These are phyloP conservation scores for Cabera pusaria DNA, from an alignment of 2,888 invertebrate genomes.

Conservation along the genomic window DNA sequence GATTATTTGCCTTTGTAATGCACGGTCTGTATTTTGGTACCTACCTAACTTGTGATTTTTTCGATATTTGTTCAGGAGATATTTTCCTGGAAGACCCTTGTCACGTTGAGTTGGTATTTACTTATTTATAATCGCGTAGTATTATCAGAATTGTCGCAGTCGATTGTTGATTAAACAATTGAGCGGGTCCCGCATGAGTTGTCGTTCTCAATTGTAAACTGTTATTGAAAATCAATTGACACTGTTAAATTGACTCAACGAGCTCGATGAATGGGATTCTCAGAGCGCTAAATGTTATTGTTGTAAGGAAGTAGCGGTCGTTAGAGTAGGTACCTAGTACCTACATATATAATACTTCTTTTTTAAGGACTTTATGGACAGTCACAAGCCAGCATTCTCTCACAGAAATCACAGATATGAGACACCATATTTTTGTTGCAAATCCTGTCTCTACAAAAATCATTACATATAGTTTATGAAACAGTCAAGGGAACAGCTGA, in stretches of 20 bases:
- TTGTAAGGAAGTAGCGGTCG: no score
- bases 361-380: no score
- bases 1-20: constrained; percentile 41
- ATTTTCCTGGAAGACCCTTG: constrained; percentile 50
- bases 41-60: no score
- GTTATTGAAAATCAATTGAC: constrained; percentile 82
- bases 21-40: constrained; percentile 38
- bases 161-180: constrained; percentile 74
- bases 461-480: no score
- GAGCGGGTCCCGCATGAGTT: constrained; percentile 72
- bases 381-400: no score
- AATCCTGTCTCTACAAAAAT: no score
- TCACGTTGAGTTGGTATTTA: constrained; percentile 49
- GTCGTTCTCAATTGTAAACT: constrained; percentile 73
- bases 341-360: no score
- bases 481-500: no score
- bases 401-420: no score
- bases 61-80: constrained; percentile 39
- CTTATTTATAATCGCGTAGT: constrained; percentile 51
- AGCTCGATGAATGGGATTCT: constrained; percentile 53
- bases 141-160: constrained; percentile 56
- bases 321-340: no score
- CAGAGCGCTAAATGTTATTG: background rate
- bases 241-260: constrained; percentile 58
- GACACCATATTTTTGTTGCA: no score